phyloP scores from a whole-genome alignment of 2,797 vertebrate species.

The Echeneis naucrates region DNA sequence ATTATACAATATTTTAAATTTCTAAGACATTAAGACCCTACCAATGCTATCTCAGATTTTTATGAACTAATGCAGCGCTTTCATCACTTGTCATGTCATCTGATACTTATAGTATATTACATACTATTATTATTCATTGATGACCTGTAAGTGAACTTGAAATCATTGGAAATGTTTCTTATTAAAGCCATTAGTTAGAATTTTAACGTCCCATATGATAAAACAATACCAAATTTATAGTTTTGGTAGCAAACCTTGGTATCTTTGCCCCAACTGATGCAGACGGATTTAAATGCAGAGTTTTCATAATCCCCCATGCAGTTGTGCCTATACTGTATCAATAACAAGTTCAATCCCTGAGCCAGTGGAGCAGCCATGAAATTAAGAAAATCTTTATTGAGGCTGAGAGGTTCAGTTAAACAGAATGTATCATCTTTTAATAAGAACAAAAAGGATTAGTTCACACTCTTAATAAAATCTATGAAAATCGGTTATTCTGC shows the following conservation, averaged over 20 bases:
- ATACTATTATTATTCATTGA: background rate
- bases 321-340: background rate
- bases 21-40: background rate
- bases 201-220: background rate
- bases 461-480: slow-evolving; percentile 16
- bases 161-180: background rate
- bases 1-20: background rate
- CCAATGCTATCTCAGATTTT: background rate
- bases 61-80: background rate
- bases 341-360: background rate
- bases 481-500: slow-evolving; percentile 3
- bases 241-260: background rate
- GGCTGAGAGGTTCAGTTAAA: slow-evolving; percentile 9
- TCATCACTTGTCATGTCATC: background rate
- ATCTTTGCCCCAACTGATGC: background rate
- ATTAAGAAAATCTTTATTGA: slow-evolving; percentile 38
- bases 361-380: background rate
- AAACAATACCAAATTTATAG: background rate
- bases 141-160: background rate
- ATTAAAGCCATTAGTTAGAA: background rate
- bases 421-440: slow-evolving; percentile 9
- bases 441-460: slow-evolving; percentile 51
- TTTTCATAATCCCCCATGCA: background rate
- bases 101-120: too few relatives aligned
- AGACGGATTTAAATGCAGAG: background rate